Base-by-base conservation (phyloP, 1,140 invertebrate species). In the Alviniconcha marisindica region DNA sequence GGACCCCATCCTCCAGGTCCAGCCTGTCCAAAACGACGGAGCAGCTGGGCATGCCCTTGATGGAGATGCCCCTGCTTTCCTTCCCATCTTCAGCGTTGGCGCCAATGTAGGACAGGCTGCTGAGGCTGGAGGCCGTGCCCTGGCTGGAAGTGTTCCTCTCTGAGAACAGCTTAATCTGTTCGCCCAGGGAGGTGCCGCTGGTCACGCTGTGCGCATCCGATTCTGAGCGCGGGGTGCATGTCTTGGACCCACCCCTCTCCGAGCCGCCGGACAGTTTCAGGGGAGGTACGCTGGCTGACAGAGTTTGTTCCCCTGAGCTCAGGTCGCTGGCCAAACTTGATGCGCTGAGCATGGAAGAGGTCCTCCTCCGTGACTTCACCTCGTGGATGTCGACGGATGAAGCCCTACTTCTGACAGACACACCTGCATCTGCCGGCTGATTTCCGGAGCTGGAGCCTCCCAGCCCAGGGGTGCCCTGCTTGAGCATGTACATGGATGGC, bases 181-280 rank as follows among this genome's bases (percentile, higher is more conserved):
- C 84, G 2, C 87, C 85, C 0, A 87, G 71, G 40, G 87, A 88
- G 51, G 54, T 77, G 44, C 84, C 84, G 74, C 85, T 87, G 31
- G 78, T 77, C 5, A 86, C 60, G 81, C 85, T 88, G 56, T 83
- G 80, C 33, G 56, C 79, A 31, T 88, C 84, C 2, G 85, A 88
- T 71, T 86, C 87, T 14, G 56, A 73, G 24, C 81, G 44, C 18
- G 71, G 81, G 33, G 81, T 83, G 33, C 38, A n/a, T 2, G 51
- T 56, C 28, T 74, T 83, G 7, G 51, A 44, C 44, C 73, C 33
- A 18, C 40, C 56, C 40, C 44, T 28, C 28, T 77, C 51, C 21
- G 60, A 44, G 2, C 36, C 51, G 24, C 31, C 40, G 48, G 51
- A 28, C 80, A 82, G 15, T 15, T 73, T 31, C 69, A 60, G 56